Evolutionary conservation across 2,113 vertebrate species (phyloP).

Genomic region (Oenanthe oenanthe): DNA sequence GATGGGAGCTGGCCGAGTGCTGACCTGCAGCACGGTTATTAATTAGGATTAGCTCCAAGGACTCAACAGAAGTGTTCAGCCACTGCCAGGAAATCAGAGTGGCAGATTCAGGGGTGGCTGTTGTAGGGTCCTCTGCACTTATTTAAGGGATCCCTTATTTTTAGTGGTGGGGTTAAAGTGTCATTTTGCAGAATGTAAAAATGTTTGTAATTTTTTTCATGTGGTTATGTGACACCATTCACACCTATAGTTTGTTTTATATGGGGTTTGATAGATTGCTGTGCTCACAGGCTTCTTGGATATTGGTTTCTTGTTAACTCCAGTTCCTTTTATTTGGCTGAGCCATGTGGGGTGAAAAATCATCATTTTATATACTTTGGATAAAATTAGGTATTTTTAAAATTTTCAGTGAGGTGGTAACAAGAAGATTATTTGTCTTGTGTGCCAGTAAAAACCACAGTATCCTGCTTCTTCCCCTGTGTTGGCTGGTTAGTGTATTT

Average conservation of each 20-base stretch:
- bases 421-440: neutral
- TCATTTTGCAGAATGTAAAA: neutral
- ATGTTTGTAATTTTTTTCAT: neutral
- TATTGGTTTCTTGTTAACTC: neutral
- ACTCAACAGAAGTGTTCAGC: neutral
- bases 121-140: neutral
- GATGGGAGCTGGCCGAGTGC: neutral
- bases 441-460: neutral
- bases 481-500: neutral
- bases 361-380: neutral
- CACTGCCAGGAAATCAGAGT: neutral
- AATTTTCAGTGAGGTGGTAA: neutral
- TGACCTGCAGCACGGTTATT: neutral
- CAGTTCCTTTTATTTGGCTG: neutral
- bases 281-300: neutral
- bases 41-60: neutral
- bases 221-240: neutral
- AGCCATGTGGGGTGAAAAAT: neutral
- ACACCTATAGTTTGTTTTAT: neutral
- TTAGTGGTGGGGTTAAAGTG: neutral
- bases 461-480: neutral
- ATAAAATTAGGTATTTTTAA: neutral
- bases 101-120: neutral
- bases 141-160: neutral
- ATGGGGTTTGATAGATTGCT: neutral